Evolutionary conservation across 2,797 vertebrate species (phyloP).

Genomic region (Cossypha niveicapilla): DNA sequence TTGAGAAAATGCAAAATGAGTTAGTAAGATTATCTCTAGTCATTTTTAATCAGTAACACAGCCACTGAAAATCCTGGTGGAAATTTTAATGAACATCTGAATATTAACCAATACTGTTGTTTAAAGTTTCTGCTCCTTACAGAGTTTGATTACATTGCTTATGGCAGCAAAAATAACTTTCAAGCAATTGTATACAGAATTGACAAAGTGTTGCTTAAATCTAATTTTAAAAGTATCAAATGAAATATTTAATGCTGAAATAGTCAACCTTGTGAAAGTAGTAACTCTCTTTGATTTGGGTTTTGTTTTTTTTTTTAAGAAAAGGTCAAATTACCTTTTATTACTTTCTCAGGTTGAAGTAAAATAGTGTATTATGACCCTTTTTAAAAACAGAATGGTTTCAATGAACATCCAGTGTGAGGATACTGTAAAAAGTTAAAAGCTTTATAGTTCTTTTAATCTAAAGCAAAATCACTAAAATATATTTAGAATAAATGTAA

Average conservation of each 20-base stretch:
- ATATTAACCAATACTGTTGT: not conserved
- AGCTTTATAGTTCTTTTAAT: not conserved
- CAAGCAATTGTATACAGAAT: not conserved
- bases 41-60: not conserved
- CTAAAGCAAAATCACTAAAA: not conserved
- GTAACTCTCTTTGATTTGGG: not conserved
- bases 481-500: not conserved
- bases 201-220: not conserved
- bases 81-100: not conserved
- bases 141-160: not conserved
- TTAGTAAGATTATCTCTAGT: not conserved
- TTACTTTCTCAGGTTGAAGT: not conserved
- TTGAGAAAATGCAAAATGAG: not conserved
- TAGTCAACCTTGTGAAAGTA: not conserved
- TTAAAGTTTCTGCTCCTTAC: not conserved
- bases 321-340: not conserved
- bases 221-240: not conserved
- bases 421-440: not conserved
- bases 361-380: not conserved
- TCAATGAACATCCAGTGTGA: not conserved
- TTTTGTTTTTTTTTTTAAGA: not conserved
- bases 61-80: not conserved
- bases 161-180: not conserved
- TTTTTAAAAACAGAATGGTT: not conserved
- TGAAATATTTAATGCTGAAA: not conserved